Evolutionary conservation across 2,113 vertebrate species (phyloP).

Genomic region (Peromyscus californicus): DNA sequence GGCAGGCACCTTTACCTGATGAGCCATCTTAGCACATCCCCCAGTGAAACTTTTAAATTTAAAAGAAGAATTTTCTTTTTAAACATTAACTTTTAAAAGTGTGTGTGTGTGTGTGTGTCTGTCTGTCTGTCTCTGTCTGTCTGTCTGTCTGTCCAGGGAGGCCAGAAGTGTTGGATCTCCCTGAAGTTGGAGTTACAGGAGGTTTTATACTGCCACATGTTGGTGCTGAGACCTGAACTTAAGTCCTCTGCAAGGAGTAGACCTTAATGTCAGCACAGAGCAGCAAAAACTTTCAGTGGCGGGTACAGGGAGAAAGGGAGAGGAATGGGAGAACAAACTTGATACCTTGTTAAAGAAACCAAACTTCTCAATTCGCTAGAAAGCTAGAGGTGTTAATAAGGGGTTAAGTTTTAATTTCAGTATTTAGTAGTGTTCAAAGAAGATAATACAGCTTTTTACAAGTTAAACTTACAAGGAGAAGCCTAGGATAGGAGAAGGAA

Average conservation of each 20-base stretch:
- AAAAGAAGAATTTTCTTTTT: slow-evolving; percentile 43
- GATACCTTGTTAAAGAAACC: not conserved
- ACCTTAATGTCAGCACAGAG: not conserved
- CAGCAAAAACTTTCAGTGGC: slow-evolving; percentile 5
- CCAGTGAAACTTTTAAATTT: not conserved
- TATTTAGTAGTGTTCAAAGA: slow-evolving; percentile 19
- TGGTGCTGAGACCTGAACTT: not conserved
- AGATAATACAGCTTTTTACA: not conserved
- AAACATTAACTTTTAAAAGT: not conserved
- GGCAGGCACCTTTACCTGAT: not conserved
- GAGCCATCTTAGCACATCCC: too few relatives aligned
- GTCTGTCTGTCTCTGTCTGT: too few relatives aligned
- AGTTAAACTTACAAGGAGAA: not conserved
- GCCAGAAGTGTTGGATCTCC: not conserved
- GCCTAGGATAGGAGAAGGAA: not conserved
- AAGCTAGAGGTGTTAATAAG: slow-evolving; percentile 14
- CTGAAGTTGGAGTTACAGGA: not conserved
- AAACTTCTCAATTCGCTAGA: slow-evolving; percentile 39
- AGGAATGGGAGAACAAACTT: slow-evolving; percentile 33
- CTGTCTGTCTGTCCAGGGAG: not conserved
- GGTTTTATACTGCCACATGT: not conserved
- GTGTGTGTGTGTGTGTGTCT: not conserved
- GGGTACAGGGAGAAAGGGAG: not conserved
- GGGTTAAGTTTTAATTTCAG: slow-evolving; percentile 47
- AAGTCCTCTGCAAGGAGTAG: not conserved